These are phyloP conservation scores for Leptarthrus brevirostris DNA, from an alignment of 2,888 invertebrate species.

Conservation along the genomic window DNA sequence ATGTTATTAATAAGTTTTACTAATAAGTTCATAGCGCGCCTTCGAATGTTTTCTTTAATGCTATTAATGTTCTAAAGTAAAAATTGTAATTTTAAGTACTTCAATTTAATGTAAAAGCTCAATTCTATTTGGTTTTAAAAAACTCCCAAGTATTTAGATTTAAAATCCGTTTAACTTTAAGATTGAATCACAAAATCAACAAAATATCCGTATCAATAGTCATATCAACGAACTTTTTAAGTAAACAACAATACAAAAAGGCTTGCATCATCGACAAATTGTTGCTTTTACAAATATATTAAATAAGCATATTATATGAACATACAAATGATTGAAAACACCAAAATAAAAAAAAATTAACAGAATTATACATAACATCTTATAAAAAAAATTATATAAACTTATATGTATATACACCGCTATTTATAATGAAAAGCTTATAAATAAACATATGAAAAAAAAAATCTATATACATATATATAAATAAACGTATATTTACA, in stretches of 20 bases:
- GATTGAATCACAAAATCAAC: no score
- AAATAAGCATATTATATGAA: background rate
- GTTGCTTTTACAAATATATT: background rate
- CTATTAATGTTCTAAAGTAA: no score
- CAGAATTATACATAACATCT: background rate
- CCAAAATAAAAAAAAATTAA: conserved; percentile 11
- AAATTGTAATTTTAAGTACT: background rate
- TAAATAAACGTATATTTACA: conserved; percentile 33
- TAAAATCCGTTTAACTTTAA: no score
- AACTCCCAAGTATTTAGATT: no score
- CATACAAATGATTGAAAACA: background rate
- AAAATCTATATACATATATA: background rate
- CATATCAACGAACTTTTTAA: conserved; percentile 38
- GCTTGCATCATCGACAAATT: conserved; percentile 1
- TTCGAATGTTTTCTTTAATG: no score
- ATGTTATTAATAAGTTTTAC: no score
- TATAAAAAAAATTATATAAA: background rate
- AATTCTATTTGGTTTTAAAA: no score
- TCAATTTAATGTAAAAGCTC: no score
- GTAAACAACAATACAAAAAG: background rate
- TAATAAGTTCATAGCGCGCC: no score
- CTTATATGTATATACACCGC: background rate
- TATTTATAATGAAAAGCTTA: conserved; percentile 8
- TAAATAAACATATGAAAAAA: conserved; percentile 16
- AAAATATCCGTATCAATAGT: conserved; percentile 10